Evolutionary conservation across 2,888 invertebrate species (phyloP).

Genomic region (Crocallis elinguaria): DNA sequence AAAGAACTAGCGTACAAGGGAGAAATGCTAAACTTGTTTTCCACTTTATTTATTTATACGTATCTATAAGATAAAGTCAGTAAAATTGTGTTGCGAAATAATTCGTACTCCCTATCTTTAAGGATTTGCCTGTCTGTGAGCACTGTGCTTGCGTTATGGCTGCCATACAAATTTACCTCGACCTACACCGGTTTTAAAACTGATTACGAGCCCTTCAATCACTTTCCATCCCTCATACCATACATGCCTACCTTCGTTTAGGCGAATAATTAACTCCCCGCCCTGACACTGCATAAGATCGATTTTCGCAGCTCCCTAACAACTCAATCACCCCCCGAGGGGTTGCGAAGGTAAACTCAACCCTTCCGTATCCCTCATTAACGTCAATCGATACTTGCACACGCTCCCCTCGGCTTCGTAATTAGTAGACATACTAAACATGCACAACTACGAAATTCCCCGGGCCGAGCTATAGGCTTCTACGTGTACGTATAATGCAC

Average conservation of each 20-base stretch:
- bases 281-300: conserved; percentile 51
- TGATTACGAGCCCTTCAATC: conserved; percentile 7
- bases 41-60: too few species aligned
- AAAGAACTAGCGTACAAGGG: too few species aligned
- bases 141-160: too few species aligned
- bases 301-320: conserved; percentile 55
- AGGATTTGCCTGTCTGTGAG: too few species aligned
- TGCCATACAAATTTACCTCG: too few species aligned
- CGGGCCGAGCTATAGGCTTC: conserved; percentile 56
- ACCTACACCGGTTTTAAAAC: conserved; percentile 5
- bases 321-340: conserved; percentile 55
- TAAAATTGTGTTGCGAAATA: too few species aligned
- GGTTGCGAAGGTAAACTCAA: conserved; percentile 63
- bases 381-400: conserved; percentile 58
- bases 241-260: conserved; percentile 21
- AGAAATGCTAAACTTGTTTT: too few species aligned
- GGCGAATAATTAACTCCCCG: conserved; percentile 27
- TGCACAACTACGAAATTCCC: conserved; percentile 75
- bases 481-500: conserved; percentile 67
- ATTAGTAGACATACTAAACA: conserved; percentile 64
- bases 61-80: too few species aligned
- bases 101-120: too few species aligned
- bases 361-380: conserved; percentile 57
- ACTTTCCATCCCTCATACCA: conserved; percentile 17
- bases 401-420: conserved; percentile 21